phyloP scores from a whole-genome alignment of 1,140 invertebrate genomes.

The Procambarus clarkii region DNA sequence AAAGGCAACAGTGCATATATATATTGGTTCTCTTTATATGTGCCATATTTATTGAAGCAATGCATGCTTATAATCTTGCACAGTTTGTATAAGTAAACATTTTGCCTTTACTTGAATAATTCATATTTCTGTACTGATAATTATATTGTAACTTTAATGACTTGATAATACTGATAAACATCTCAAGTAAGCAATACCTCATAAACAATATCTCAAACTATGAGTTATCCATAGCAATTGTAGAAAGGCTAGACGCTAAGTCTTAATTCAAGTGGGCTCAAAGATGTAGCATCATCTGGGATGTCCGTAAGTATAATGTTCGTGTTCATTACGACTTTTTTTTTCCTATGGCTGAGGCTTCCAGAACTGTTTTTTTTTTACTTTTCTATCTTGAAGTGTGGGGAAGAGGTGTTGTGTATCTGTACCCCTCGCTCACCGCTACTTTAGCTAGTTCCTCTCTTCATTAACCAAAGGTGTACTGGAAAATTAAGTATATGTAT shows the following conservation, averaged over 20 bases:
- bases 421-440: not conserved
- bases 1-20: too few species aligned
- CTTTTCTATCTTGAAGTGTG: not conserved
- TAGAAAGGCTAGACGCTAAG: not conserved
- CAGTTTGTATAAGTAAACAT: not conserved
- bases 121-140: not conserved
- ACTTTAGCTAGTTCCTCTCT: not conserved
- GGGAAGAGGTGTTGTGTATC: not conserved
- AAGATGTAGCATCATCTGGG: not conserved
- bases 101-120: not conserved
- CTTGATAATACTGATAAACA: not conserved
- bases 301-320: not conserved
- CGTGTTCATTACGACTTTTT: not conserved
- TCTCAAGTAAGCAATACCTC: not conserved
- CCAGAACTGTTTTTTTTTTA: not conserved
- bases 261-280: not conserved
- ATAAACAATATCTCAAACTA: not conserved
- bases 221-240: not conserved
- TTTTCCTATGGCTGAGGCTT: not conserved
- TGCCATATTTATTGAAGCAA: not conserved
- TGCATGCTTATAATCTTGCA: not conserved
- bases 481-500: not conserved
- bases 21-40: not conserved
- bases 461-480: slow-evolving; percentile 10
- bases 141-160: not conserved